Evolutionary conservation across 2,797 vertebrate species (phyloP).

Genomic region (Trichosurus vulpecula): DNA sequence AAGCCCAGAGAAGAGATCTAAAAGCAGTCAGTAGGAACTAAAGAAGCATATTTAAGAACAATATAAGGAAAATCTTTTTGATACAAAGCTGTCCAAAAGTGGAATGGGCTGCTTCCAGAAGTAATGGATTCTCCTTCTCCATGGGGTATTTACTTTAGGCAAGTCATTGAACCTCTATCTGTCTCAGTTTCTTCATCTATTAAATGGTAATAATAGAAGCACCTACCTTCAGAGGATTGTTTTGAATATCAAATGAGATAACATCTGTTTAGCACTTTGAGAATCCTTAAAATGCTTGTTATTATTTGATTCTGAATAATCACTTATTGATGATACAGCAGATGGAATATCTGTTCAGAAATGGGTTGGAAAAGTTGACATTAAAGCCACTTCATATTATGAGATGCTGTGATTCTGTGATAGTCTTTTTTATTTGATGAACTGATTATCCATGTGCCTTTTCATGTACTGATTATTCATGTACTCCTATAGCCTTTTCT

Average conservation of each 20-base stretch:
- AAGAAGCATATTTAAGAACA: not conserved
- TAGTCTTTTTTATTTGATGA: not conserved
- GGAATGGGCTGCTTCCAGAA: not conserved
- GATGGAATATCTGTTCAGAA: not conserved
- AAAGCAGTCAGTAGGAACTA: not conserved
- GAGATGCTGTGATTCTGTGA: not conserved
- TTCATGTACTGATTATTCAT: not conserved
- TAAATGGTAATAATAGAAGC: not conserved
- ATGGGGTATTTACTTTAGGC: not conserved
- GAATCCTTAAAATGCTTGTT: not conserved
- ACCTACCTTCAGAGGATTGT: not conserved
- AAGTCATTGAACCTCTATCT: not conserved
- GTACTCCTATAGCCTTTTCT: slow-evolving; percentile 38
- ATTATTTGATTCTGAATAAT: not conserved
- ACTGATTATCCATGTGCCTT: not conserved
- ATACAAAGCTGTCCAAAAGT: not conserved
- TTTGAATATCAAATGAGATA: not conserved
- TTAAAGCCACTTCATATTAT: not conserved
- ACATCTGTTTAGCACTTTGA: not conserved
- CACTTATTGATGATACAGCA: not conserved
- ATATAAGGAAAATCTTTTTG: not conserved
- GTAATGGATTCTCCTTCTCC: not conserved
- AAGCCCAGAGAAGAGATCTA: not conserved
- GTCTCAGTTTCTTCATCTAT: not conserved
- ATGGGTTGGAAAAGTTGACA: not conserved